Evolutionary conservation across 2,888 invertebrate genomes (phyloP), one percentile per base, ranked within the genome.

Genomic region (Notocelia uddmanniana): DNA sequence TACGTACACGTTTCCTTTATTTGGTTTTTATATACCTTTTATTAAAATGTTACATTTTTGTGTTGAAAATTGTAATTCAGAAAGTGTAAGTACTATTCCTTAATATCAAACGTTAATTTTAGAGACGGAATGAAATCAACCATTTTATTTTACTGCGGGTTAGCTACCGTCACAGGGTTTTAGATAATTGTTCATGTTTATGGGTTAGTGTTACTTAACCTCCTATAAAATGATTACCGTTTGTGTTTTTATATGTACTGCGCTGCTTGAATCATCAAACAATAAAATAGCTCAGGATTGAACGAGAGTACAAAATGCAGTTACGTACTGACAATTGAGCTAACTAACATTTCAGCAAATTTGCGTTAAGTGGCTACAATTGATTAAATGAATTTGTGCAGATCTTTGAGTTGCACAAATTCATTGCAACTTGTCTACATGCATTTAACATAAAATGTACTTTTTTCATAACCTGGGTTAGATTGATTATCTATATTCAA

Each of bases 31-130:
- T 63, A 37, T 67, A 54, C 59, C 60, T 55, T 64, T 37, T 74
- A 76, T 37, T 74, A 76, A 73, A 78, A 81, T 82, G 83, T 64
- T 76, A 73, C 74, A 74, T 74, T 76, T 45, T 62, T 59, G 68
- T 75, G 69, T 59, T 74, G 76, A 68, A 54, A 64, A 64, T 58
- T 73, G 74, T 73, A 73, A 76, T 66, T 62, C 76, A 76, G 73
- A 76, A 75, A 80, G 74, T 68, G 82, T 83, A 77, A 83, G 82
- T 82, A 62, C 54, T 21, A 18, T 9, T 2, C 57, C 41, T 26
- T 59, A 52, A 68, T 62, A 58, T 68, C 34, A 13, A 37, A 41
- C 54, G 11, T 58, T 3, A 2, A n/a, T 9, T 57, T 18, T n/a
- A 34, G n/a, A 0, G 3, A 13, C 11, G 6, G 26, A 19, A 58